phyloP scores from a whole-genome alignment of 2,888 invertebrate species.

The Griposia aprilina region DNA sequence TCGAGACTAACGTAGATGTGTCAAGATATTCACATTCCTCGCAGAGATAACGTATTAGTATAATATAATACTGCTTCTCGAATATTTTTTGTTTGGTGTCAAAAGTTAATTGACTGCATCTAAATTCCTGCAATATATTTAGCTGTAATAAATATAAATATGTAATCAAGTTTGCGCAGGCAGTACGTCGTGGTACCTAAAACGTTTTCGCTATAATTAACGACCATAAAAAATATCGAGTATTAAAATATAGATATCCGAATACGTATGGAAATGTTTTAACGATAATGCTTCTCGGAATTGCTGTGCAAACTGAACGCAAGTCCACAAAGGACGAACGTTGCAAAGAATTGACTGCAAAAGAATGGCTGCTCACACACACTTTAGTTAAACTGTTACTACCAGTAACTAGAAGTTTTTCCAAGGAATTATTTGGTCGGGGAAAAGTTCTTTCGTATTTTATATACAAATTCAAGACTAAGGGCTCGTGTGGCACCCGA shows the following conservation, averaged over 20 bases:
- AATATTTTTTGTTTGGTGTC: conserved; percentile 42
- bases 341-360: conserved; percentile 19
- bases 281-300: conserved; percentile 50
- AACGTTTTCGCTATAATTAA: conserved; percentile 53
- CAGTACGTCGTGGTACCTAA: conserved; percentile 19
- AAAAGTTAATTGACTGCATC: conserved; percentile 40
- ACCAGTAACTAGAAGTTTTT: background rate
- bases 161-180: conserved; percentile 28
- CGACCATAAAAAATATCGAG: conserved; percentile 48
- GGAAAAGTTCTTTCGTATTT: no score
- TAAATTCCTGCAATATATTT: conserved; percentile 37
- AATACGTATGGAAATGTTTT: conserved; percentile 35
- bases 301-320: conserved; percentile 42
- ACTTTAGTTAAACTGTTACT: background rate
- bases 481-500: no score
- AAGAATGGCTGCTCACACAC: background rate
- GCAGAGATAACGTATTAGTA: conserved; percentile 26
- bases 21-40: conserved; percentile 36
- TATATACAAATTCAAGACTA: no score
- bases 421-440: no score
- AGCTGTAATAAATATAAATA: conserved; percentile 24
- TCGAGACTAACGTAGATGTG: conserved; percentile 42
- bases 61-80: conserved; percentile 11
- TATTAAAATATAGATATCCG: conserved; percentile 33
- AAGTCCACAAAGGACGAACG: conserved; percentile 24